Conservation (phyloP, 2,888 invertebrate genomes). For the Hyposoter didymator region DNA sequence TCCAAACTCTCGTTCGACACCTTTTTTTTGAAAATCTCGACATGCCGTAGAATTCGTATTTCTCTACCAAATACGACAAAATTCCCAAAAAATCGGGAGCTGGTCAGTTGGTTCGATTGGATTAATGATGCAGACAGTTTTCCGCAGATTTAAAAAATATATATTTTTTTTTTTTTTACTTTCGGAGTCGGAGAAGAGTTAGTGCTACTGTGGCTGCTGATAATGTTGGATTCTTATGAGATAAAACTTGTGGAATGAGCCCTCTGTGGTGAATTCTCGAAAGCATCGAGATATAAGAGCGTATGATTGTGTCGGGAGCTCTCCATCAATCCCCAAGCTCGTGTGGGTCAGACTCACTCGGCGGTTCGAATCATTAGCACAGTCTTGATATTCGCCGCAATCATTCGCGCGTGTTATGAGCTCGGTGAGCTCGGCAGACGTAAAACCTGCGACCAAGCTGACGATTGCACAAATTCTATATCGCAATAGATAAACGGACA, state of each 20-base stretch:
- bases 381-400: background rate
- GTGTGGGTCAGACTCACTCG: background rate
- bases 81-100: too few relatives aligned
- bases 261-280: background rate
- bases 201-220: constrained; percentile 1
- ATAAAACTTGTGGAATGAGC: background rate
- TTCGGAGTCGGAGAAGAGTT: background rate
- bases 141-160: background rate
- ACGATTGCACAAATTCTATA: background rate
- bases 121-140: constrained; percentile 30
- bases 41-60: too few relatives aligned
- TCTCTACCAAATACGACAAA: too few relatives aligned
- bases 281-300: background rate
- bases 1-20: constrained; percentile 79
- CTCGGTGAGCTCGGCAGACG: background rate
- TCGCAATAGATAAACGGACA: background rate
- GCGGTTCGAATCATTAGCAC: background rate
- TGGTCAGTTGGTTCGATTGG: constrained; percentile 77
- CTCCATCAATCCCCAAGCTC: background rate
- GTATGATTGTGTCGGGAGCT: background rate
- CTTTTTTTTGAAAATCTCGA: too few relatives aligned
- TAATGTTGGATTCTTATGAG: background rate
- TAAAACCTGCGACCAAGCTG: background rate
- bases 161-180: background rate
- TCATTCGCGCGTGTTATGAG: background rate